Percentiles rank a stretch among this genome's conserved stretches.
These are phyloP conservation scores for Miichthys miiuy DNA, from an alignment of 2,797 vertebrate species.

Conservation along the genomic window DNA sequence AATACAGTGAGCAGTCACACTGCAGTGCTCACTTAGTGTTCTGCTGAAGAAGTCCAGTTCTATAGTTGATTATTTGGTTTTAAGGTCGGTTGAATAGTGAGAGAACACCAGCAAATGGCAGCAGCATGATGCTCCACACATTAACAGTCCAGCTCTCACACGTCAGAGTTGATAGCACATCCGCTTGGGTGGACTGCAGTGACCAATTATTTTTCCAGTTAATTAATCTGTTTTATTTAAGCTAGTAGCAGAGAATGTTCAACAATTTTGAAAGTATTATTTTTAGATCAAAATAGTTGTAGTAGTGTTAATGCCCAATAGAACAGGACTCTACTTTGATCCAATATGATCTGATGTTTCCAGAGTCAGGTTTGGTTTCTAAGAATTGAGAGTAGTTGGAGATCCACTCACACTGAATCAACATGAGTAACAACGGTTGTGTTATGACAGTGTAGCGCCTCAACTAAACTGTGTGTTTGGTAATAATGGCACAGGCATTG, in stretches of 20 bases:
- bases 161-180: no score
- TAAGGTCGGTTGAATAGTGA: no score
- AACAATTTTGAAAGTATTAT: neutral
- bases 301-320: neutral
- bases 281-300: neutral
- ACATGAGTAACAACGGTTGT: conserved; percentile 8
- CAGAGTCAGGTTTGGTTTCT: neutral
- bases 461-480: conserved; percentile 5
- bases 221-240: no score
- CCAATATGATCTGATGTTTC: neutral
- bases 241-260: neutral
- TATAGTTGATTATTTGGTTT: no score
- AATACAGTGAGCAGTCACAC: neutral
- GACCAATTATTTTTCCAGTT: no score
- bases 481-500: conserved; percentile 72
- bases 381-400: neutral
- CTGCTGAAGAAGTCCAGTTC: neutral
- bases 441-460: conserved; percentile 1
- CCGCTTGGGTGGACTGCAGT: no score
- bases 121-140: no score
- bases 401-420: neutral
- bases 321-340: neutral
- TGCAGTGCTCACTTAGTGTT: conserved; percentile 7
- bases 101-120: no score
- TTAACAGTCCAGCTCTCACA: no score